phyloP scores from a whole-genome alignment of 2,888 invertebrate species.

The Calameuta idolon region DNA sequence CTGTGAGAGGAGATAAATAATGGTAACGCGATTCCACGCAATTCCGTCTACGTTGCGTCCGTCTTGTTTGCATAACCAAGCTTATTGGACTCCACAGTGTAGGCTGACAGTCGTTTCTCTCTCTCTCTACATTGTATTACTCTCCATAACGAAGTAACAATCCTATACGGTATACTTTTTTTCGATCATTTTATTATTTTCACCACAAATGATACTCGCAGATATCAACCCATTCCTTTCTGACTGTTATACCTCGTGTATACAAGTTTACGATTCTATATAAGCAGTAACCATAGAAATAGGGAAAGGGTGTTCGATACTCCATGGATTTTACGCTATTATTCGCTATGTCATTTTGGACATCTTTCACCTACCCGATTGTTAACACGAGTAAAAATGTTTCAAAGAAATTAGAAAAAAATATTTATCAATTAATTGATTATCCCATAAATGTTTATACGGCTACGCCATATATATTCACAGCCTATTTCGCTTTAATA shows the following conservation, averaged over 20 bases:
- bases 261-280: not conserved
- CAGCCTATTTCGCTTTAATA: not conserved
- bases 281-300: not conserved
- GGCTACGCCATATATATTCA: not conserved
- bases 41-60: constrained; percentile 43
- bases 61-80: constrained; percentile 45
- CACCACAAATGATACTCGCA: not conserved
- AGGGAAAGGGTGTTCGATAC: not conserved
- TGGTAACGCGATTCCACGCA: constrained; percentile 43
- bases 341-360: not conserved
- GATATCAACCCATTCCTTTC: constrained; percentile 7
- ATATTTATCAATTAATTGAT: not conserved
- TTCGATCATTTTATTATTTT: not conserved
- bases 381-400: not conserved
- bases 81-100: constrained; percentile 26
- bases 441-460: not conserved
- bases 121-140: not conserved
- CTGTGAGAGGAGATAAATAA: constrained; percentile 40
- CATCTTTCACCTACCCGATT: not conserved
- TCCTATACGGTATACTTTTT: not conserved
- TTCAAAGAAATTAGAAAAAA: not conserved
- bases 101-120: not conserved
- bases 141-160: not conserved
- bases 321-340: not conserved
- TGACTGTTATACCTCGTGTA: not conserved